These are phyloP conservation scores for Molothrus ater DNA, from an alignment of 2,797 vertebrate species.

Conservation along the genomic window DNA sequence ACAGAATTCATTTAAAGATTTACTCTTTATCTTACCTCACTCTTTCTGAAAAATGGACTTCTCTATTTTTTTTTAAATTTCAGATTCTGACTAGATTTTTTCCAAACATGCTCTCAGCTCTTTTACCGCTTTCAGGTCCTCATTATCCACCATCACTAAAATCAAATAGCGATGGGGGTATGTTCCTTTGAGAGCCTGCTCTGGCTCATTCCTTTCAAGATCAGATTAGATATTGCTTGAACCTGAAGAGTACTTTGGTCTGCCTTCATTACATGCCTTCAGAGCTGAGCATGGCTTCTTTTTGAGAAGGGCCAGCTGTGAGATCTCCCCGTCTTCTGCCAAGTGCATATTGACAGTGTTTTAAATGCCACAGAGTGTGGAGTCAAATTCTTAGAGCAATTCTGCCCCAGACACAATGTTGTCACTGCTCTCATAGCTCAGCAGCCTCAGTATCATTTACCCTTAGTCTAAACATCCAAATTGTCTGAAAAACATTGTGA, in stretches of 20 bases:
- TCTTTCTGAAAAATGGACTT: neutral
- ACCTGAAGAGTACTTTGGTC: neutral
- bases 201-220: constrained; percentile 52
- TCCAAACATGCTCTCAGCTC: neutral
- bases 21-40: neutral
- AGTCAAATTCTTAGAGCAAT: constrained; percentile 1
- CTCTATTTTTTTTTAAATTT: neutral
- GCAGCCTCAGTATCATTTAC: neutral
- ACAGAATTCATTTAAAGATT: neutral
- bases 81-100: neutral
- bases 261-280: constrained; percentile 10
- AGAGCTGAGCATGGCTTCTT: constrained; percentile 26
- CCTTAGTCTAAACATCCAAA: neutral
- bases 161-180: neutral
- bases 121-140: neutral
- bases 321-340: neutral
- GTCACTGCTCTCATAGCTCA: neutral
- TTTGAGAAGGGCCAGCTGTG: neutral
- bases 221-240: constrained; percentile 29
- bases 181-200: constrained; percentile 4
- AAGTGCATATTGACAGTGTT: neutral
- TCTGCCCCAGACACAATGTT: neutral
- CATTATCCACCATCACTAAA: neutral
- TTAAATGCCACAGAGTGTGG: neutral
- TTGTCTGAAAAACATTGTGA: neutral